Evolutionary conservation across 2,888 invertebrate species (phyloP).

Genomic region (Odontothrips loti): DNA sequence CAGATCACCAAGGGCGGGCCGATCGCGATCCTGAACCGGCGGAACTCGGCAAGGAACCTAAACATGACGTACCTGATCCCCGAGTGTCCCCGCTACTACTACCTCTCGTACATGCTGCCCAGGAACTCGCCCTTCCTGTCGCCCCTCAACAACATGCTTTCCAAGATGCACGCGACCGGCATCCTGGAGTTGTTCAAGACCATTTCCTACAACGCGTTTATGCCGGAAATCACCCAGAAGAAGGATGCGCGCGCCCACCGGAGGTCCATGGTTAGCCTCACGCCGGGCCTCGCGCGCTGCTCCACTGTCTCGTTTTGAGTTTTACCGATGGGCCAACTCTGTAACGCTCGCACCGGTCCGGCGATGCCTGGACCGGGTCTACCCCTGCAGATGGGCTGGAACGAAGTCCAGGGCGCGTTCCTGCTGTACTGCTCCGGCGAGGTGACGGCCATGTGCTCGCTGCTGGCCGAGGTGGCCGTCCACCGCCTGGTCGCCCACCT

Average conservation of each 20-base stretch:
- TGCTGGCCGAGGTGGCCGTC: neutral
- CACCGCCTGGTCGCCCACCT: neutral
- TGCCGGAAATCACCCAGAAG: neutral
- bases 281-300: too few species aligned
- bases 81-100: constrained; percentile 8
- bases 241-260: neutral
- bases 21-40: neutral
- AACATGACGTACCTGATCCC: neutral
- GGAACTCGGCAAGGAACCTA: neutral
- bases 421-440: neutral
- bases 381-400: neutral
- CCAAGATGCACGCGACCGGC: neutral
- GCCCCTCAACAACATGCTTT: neutral
- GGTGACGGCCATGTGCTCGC: neutral
- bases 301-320: too few species aligned
- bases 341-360: too few species aligned
- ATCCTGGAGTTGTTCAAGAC: neutral
- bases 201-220: neutral
- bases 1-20: neutral
- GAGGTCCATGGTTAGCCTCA: too few species aligned
- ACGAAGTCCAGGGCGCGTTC: neutral
- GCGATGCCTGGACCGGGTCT: too few species aligned
- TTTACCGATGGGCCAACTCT: too few species aligned
- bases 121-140: neutral
- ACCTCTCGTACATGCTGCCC: neutral